Conservation (phyloP, 2,113 vertebrate species). For the Ursus arctos region DNA sequence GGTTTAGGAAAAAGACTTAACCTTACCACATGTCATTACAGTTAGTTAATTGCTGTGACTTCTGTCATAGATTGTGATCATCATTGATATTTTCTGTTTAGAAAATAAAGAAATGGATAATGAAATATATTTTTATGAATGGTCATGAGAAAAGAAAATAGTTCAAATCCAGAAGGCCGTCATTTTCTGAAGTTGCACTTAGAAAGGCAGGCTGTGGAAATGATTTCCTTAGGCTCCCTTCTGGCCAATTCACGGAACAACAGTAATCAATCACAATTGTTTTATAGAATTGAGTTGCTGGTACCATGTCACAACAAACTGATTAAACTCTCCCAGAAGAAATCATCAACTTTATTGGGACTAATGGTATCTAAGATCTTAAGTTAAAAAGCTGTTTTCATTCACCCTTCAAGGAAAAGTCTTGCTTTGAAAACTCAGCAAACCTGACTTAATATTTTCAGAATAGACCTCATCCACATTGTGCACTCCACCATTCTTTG, state of each 20-base stretch:
- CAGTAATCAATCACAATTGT: slow-evolving; percentile 88
- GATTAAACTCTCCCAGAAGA: slow-evolving; percentile 87
- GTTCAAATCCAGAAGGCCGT: slow-evolving; percentile 65
- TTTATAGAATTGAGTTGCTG: slow-evolving; percentile 83
- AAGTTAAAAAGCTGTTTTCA: slow-evolving; percentile 80
- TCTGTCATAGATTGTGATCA: not conserved
- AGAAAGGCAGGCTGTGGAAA: slow-evolving; percentile 65
- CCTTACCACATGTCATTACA: not conserved
- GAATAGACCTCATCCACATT: not conserved
- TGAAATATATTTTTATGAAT: slow-evolving; percentile 9
- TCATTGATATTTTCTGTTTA: not conserved
- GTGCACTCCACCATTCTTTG: not conserved
- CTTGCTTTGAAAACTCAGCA: slow-evolving; percentile 70
- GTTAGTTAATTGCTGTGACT: not conserved
- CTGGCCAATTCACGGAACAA: slow-evolving; percentile 82
- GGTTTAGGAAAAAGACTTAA: not conserved
- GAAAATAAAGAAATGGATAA: slow-evolving; percentile 6
- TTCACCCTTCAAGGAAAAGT: slow-evolving; percentile 77
- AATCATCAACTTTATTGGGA: slow-evolving; percentile 86
- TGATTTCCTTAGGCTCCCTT: slow-evolving; percentile 84
- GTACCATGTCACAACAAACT: slow-evolving; percentile 85
- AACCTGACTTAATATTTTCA: slow-evolving; percentile 32
- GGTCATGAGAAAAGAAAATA: slow-evolving; percentile 45
- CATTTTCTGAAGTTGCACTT: slow-evolving; percentile 74
- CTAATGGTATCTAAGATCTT: slow-evolving; percentile 82